phyloP scores from a whole-genome alignment of 2,113 vertebrate species.

The Cephalophus harveyi region DNA sequence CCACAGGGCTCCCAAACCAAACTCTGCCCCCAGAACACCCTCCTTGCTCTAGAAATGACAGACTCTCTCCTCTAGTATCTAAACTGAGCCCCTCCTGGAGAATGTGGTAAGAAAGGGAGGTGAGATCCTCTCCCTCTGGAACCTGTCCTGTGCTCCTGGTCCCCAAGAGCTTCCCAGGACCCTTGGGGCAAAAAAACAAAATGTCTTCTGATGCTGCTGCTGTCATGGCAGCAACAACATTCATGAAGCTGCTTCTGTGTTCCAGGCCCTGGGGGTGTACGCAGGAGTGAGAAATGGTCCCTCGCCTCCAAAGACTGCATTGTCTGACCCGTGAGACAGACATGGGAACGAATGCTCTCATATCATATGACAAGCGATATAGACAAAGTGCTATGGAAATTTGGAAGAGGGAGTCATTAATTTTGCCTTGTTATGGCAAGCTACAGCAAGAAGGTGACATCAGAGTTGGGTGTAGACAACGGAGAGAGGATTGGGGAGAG shows the following conservation, averaged over 20 bases:
- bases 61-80: background rate
- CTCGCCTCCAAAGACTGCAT: background rate
- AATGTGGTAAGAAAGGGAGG: background rate
- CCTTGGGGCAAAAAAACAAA: background rate
- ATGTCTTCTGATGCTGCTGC: background rate
- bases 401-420: background rate
- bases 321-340: background rate
- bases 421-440: background rate
- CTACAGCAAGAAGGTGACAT: background rate
- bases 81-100: background rate
- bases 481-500: background rate
- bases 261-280: background rate
- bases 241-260: background rate
- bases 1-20: background rate
- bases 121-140: background rate
- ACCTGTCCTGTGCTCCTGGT: background rate
- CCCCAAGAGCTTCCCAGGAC: background rate
- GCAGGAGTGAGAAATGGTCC: background rate
- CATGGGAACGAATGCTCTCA: background rate
- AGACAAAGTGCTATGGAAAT: background rate
- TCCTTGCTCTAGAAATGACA: background rate
- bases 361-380: background rate
- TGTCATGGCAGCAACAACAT: background rate
- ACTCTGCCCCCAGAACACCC: background rate
- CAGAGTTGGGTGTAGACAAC: background rate